Base-by-base conservation (phyloP, 1,140 invertebrate species). In the Pseudomyrmex flavicornis region DNA sequence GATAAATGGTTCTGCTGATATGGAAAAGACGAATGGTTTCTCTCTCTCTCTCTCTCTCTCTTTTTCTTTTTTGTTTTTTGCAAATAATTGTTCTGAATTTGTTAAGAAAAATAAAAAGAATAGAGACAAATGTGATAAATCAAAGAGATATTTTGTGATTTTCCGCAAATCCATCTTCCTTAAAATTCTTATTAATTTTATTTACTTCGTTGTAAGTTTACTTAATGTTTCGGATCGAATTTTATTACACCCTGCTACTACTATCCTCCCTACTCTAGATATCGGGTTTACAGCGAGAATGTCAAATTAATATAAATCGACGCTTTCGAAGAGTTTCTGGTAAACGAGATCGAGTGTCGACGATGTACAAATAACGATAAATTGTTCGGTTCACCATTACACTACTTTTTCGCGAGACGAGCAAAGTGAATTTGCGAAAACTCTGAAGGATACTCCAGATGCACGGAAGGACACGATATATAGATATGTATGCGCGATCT, bases 241-340 rank as follows among this genome's bases (percentile, higher is more conserved):
- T 77, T 44, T 50, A 35, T 54, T 46, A 10, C 26, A 3, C 44
- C 35, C 22, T 68, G 35, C 35, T 35, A 35, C 46, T 22, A 15
- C 48, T 15, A 52, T 52, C 35, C 35, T 52, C 35, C 35, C 35
- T 13, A 22, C 13, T 44, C 48, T 35, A 15, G 17, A 46, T 56
- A 58, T 12, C 5, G 50, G 44, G 35, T 66, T 65, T 15, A 68
- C 26, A 17, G 17, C n/a, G 17, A 44, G n/a, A 79, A 69, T n/a
- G 26, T 2, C 13, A 79, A 69, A 79, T 79, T 69, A 69, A 70
- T 69, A 69, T 56, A 79, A n/a, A 69, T 79, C 76, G 52, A 59
- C 9, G 22, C 15, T 79, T 15, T 35, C 35, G 26, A 70, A 9
- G 4, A 59, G 44, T 70, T 69, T 1, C 26, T 58, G 52, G 54